Evolutionary conservation across 2,888 invertebrate species (phyloP), one percentile per base, ranked within the genome.

Genomic region (Hofmannophila pseudospretella): DNA sequence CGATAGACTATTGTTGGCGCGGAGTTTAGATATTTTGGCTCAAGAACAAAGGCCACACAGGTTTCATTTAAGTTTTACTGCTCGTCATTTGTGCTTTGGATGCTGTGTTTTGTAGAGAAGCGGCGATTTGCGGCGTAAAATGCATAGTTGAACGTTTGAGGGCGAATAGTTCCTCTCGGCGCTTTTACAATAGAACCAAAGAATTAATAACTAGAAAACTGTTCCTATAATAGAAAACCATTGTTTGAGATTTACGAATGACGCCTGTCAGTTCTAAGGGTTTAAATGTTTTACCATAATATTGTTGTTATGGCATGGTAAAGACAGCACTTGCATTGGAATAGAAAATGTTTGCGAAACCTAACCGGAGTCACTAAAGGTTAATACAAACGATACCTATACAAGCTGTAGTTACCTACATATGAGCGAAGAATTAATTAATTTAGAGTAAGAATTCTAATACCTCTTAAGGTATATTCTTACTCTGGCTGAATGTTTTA

Each of bases 1-100:
- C 32, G 64, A 71, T 69, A 45, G 61, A 37, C 73, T 49, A 76
- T 76, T 77, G 74, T 77, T 64, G 52, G 39, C 38, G 34, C 38
- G 41, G 40, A 45, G 47, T 45, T 41, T 40, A 39, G 38, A 51
- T 60, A 62, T 62, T 58, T 67, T 53, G 55, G 47, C 41, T 7
- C 39, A 46, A 49, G 44, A 61, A 67, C 64, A 66, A 66, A 70
- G 63, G 45, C 56, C 44, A 54, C 56, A 55, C 51, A 52, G 46
- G 54, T 63, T 70, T 63, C 67, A 70, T 72, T 71, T 67, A 51
- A 58, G 45, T 58, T 74, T 72, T 72, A 73, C 60, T 38, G 60
- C 58, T 49, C 54, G 64, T 59, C 64, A 54, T 62, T 57, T 55
- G 44, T 40, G 42, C 37, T 44, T 36, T 20, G 43, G 54, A 49